A percentile compares a stretch with the other conserved stretches of the same genome.
These are phyloP conservation scores for Portunus trituberculatus DNA, from an alignment of 1,140 invertebrate genomes.

Conservation along the genomic window DNA sequence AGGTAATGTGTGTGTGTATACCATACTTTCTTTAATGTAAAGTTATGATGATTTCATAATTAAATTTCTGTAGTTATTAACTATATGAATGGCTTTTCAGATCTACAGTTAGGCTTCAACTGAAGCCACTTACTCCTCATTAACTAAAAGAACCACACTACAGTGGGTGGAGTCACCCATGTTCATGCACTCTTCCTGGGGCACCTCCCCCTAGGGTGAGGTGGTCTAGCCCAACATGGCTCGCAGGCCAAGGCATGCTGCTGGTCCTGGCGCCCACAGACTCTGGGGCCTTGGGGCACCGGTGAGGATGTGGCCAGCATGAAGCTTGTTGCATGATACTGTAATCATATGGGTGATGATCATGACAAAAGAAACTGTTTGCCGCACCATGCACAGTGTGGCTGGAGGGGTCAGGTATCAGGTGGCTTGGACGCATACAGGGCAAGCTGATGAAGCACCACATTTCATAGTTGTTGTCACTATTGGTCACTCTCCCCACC, in stretches of 20 bases:
- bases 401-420: conserved; percentile 66
- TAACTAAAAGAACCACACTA: not conserved
- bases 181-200: not conserved
- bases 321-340: conserved; percentile 54
- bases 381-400: conserved; percentile 47
- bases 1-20: conserved; percentile 42
- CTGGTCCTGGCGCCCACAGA: not conserved
- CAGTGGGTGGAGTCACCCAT: not conserved
- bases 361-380: conserved; percentile 53
- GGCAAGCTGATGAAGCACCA: conserved; percentile 69
- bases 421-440: conserved; percentile 58
- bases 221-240: not conserved
- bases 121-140: conserved; percentile 51
- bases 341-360: not conserved
- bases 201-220: not conserved
- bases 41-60: conserved; percentile 47
- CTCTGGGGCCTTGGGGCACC: not conserved
- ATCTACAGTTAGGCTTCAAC: conserved; percentile 55
- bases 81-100: conserved; percentile 59
- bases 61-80: conserved; percentile 34
- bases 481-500: conserved; percentile 8
- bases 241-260: not conserved
- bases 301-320: conserved; percentile 3
- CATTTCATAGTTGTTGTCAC: conserved; percentile 10
- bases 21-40: conserved; percentile 53